Conservation (phyloP, 2,113 vertebrate species). For the Mastomys coucha region DNA sequence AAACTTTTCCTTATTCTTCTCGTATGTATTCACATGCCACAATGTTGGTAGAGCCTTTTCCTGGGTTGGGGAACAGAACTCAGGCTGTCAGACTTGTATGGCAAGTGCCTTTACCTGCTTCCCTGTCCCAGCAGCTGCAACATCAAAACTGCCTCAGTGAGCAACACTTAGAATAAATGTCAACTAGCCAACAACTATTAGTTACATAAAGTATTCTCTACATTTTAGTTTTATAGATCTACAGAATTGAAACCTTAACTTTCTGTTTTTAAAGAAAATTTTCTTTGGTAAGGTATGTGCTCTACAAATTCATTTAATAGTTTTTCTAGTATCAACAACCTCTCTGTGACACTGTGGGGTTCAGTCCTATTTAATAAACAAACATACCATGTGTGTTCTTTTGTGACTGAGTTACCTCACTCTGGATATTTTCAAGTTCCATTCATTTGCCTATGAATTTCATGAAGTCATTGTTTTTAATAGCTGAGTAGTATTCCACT, state of each 20-base stretch:
- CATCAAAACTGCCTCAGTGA: not conserved
- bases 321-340: constrained; percentile 72
- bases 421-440: too few relatives aligned
- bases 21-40: not conserved
- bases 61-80: too few relatives aligned
- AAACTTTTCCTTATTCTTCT: not conserved
- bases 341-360: constrained; percentile 38
- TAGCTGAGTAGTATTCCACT: too few relatives aligned
- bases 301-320: constrained; percentile 64
- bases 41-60: not conserved
- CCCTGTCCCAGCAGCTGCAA: not conserved
- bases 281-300: constrained; percentile 14
- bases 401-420: too few relatives aligned
- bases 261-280: not conserved
- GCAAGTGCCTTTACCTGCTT: not conserved
- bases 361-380: constrained; percentile 61
- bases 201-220: not conserved
- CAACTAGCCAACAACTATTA: not conserved
- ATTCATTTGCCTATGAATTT: too few relatives aligned
- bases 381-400: too few relatives aligned
- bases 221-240: constrained; percentile 3
- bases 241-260: constrained; percentile 35
- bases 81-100: too few relatives aligned
- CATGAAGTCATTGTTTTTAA: too few relatives aligned
- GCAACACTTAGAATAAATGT: constrained; percentile 29